A percentile compares a stretch with the other conserved stretches of the same genome.
Conservation (phyloP, 1,140 invertebrate species). For the Drosophila sulfurigaster region DNA sequence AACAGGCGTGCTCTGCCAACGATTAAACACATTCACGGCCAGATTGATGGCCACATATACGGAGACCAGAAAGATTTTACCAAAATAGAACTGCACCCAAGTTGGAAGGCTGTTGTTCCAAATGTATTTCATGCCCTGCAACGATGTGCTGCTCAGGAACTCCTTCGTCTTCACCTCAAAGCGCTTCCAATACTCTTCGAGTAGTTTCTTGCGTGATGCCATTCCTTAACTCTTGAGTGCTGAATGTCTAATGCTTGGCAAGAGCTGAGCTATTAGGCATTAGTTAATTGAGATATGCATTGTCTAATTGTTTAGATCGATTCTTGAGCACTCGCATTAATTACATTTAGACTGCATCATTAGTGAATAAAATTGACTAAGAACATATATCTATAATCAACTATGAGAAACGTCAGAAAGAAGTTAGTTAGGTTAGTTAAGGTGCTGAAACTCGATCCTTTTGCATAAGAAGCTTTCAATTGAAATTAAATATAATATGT, state of each 20-base stretch:
- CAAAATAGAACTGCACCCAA: constrained; percentile 69
- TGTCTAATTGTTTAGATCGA: not conserved
- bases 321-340: not conserved
- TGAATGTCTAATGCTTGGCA: not conserved
- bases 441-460: too few species aligned
- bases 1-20: constrained; percentile 89
- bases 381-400: not conserved
- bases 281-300: not conserved
- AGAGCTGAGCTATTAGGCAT: not conserved
- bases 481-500: too few species aligned
- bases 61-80: constrained; percentile 87
- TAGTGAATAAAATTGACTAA: not conserved
- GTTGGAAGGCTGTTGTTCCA: constrained; percentile 85
- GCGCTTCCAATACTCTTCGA: constrained; percentile 6
- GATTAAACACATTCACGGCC: constrained; percentile 89
- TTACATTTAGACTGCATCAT: not conserved
- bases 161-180: constrained; percentile 32
- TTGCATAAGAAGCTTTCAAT: too few species aligned
- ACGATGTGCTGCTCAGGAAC: constrained; percentile 88
- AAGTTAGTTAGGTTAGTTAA: too few species aligned
- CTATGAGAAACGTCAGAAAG: too few species aligned
- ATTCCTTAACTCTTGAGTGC: constrained; percentile 7
- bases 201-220: constrained; percentile 5
- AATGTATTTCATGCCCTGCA: constrained; percentile 91
- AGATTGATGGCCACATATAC: constrained; percentile 88